phyloP scores from a whole-genome alignment of 2,113 vertebrate species.

The Anhinga rufa region DNA sequence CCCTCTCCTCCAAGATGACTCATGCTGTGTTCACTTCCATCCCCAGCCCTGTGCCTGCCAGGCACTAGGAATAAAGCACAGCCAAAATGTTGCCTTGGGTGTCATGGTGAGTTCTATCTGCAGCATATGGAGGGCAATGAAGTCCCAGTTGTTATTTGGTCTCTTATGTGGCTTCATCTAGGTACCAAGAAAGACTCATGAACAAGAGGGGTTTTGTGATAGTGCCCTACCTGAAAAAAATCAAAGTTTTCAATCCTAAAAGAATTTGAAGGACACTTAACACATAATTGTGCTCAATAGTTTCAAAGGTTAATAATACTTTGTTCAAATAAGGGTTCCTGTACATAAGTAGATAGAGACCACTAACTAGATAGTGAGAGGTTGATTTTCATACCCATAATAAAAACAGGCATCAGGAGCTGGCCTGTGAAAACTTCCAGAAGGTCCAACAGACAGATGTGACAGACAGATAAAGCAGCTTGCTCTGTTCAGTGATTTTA shows the following conservation, averaged over 20 bases:
- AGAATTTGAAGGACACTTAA: not conserved
- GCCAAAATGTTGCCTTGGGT: not conserved
- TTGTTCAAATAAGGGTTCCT: not conserved
- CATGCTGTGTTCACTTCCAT: not conserved
- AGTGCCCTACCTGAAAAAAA: not conserved
- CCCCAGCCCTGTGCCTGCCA: not conserved
- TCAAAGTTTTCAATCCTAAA: not conserved
- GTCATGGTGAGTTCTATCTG: not conserved
- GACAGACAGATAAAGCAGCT: not conserved
- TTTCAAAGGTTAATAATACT: not conserved
- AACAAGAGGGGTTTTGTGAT: not conserved
- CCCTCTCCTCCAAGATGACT: constrained; percentile 16
- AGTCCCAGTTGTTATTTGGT: not conserved
- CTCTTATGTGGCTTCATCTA: not conserved
- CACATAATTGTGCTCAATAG: not conserved
- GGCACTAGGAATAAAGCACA: not conserved
- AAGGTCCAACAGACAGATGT: no score
- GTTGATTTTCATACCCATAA: not conserved
- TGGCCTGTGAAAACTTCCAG: not conserved
- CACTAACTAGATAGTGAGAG: not conserved
- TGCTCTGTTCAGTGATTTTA: not conserved
- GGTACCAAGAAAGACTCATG: not conserved
- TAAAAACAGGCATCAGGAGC: not conserved
- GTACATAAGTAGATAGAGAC: not conserved
- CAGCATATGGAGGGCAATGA: not conserved